These are phyloP conservation scores for Drosophila orosa DNA, from an alignment of 1,140 invertebrate genomes.

Conservation along the genomic window DNA sequence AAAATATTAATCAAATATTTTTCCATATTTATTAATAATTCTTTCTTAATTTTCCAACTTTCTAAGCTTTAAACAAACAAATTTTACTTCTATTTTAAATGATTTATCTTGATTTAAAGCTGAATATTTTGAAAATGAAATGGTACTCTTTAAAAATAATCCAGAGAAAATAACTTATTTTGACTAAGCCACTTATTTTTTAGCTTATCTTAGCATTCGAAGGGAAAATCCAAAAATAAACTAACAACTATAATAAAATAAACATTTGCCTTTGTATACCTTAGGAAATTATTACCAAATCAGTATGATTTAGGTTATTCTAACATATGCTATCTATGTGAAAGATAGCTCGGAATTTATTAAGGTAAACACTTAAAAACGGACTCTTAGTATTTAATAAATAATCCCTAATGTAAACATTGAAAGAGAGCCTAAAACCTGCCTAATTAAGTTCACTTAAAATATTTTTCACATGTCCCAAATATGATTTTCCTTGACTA, in stretches of 20 bases:
- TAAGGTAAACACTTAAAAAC: neutral
- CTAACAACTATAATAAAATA: neutral
- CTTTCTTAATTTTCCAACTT: too few relatives aligned
- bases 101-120: neutral
- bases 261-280: too few relatives aligned
- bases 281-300: neutral
- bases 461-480: neutral
- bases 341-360: neutral
- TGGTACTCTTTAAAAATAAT: neutral
- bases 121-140: neutral
- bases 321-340: too few relatives aligned
- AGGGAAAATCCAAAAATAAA: neutral
- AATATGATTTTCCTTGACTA: neutral
- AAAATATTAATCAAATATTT: neutral
- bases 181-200: neutral
- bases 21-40: neutral
- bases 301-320: too few relatives aligned
- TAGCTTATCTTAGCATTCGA: neutral
- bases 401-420: neutral
- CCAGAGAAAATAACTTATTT: too few relatives aligned
- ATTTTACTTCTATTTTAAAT: neutral
- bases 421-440: neutral
- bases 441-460: neutral
- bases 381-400: neutral
- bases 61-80: neutral